Evolutionary conservation across 2,113 vertebrate genomes (phyloP), one percentile per base, ranked within the genome.

Genomic region (Melierax canorus): DNA sequence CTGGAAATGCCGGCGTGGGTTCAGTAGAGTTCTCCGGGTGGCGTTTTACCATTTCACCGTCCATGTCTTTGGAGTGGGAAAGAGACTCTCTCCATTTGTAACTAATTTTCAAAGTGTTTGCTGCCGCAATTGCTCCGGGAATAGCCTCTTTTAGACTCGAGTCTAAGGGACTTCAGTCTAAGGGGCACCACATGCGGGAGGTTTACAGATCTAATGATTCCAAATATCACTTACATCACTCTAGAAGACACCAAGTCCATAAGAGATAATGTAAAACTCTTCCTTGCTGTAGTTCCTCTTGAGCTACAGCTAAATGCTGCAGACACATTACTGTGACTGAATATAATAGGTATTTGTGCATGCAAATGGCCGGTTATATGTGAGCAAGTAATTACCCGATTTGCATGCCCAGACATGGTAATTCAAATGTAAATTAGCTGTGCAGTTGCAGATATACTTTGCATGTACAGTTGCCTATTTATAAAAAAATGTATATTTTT

Each of bases 351-450:
- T 96, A 95, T 95, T 92, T 96, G 95, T 96, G 92, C 94, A 97
- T 96, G 91, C 89, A 96, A 97, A 97, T 95, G 86, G 84, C 77
- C 89, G 0, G 94, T 94, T 97, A 92, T 95, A 94, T 94, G 91
- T 79, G 96, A 96, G 86, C 86, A 97, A 94, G 96, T 96, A 97
- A 97, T 96, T 95, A 95, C 90, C 89, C 96, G 95, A 96, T 97
- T 97, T 97, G 96, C 95, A 97, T 96, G 95, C 95, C 91, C 92
- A 96, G 95, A 87, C 91, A 88, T 97, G 92, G 91, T 95, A 95
- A 97, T 96, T 97, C 97, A 97, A 94, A 97, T 97, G 97, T 85
- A 96, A 96, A 97, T 95, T 75, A 96, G 86, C 92, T 94, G 84
- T 90, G 87, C 94, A 78, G 84, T 95, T 93, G 88, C 84, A 87